Evolutionary conservation across 2,888 invertebrate genomes (phyloP).

Genomic region (Ophioninae sp.): DNA sequence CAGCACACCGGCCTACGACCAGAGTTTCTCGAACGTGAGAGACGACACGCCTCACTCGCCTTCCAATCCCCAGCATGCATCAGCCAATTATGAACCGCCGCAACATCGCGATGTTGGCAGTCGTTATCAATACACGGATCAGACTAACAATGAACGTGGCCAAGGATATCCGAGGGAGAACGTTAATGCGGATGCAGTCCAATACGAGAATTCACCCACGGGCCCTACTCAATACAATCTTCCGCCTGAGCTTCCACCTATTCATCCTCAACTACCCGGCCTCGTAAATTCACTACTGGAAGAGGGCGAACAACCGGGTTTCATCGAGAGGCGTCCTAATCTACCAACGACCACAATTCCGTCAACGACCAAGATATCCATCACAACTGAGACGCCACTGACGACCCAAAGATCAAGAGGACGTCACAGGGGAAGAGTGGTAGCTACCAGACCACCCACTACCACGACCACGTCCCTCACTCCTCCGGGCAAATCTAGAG

Average conservation of each 20-base stretch:
- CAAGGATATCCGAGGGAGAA: constrained; percentile 66
- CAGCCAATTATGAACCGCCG: constrained; percentile 62
- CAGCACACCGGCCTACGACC: constrained; percentile 68
- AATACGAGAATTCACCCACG: constrained; percentile 62
- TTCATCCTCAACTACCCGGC: constrained; percentile 84
- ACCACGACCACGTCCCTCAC: constrained; percentile 71
- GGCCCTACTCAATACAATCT: constrained; percentile 82
- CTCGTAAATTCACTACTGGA: constrained; percentile 85
- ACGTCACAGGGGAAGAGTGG: constrained; percentile 70
- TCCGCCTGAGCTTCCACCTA: constrained; percentile 83
- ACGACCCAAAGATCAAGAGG: constrained; percentile 71
- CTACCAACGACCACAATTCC: constrained; percentile 66
- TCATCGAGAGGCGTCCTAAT: constrained; percentile 55
- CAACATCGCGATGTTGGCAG: constrained; percentile 59
- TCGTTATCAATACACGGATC: constrained; percentile 62
- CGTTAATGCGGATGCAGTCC: constrained; percentile 57
- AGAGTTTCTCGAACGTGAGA: constrained; percentile 61
- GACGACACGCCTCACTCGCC: constrained; percentile 64
- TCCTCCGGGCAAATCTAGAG: constrained; percentile 63
- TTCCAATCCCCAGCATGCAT: constrained; percentile 53
- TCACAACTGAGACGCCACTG: constrained; percentile 68
- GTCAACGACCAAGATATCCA: constrained; percentile 69
- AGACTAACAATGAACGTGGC: constrained; percentile 49
- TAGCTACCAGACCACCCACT: constrained; percentile 68
- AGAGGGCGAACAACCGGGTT: constrained; percentile 71